These are phyloP conservation scores for Acanthisitta chloris DNA, from an alignment of 2,113 vertebrate species.

Conservation along the genomic window DNA sequence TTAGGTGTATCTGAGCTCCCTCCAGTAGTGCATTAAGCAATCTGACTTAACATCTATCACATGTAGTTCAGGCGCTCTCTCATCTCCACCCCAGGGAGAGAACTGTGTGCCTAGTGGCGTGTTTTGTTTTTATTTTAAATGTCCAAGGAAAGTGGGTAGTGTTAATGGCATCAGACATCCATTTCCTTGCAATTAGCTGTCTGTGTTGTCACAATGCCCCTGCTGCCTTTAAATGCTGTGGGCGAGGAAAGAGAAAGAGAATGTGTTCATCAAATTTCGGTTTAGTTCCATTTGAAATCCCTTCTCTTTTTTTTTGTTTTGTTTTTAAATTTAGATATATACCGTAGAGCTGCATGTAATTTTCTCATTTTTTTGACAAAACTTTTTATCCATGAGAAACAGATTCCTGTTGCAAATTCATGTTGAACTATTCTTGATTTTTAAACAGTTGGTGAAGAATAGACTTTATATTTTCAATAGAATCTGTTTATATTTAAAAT, in stretches of 20 bases:
- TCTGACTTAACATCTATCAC: slow-evolving; percentile 55
- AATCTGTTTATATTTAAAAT: neutral
- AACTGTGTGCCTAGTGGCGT: slow-evolving; percentile 27
- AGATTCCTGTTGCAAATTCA: neutral
- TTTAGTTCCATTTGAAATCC: neutral
- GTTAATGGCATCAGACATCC: slow-evolving; percentile 53
- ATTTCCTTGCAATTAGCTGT: slow-evolving; percentile 64
- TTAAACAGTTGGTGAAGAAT: neutral
- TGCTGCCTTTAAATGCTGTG: slow-evolving; percentile 46
- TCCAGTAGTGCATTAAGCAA: slow-evolving; percentile 42
- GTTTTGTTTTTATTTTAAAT: slow-evolving; percentile 58
- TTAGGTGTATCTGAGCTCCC: slow-evolving; percentile 19
- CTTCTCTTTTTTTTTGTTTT: neutral
- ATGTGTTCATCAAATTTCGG: neutral
- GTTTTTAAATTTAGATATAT: neutral
- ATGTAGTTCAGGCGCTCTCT: neutral
- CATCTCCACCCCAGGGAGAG: slow-evolving; percentile 56
- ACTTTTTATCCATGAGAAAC: neutral
- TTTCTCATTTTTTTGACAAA: neutral
- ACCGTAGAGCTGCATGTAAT: neutral
- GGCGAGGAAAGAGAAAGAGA: neutral
- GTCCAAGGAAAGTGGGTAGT: slow-evolving; percentile 27
- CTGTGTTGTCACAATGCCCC: slow-evolving; percentile 34
- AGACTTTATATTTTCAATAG: neutral
- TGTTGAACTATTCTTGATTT: neutral